These are phyloP conservation scores for Agelaius phoeniceus DNA, from an alignment of 2,113 vertebrate species.

Conservation along the genomic window DNA sequence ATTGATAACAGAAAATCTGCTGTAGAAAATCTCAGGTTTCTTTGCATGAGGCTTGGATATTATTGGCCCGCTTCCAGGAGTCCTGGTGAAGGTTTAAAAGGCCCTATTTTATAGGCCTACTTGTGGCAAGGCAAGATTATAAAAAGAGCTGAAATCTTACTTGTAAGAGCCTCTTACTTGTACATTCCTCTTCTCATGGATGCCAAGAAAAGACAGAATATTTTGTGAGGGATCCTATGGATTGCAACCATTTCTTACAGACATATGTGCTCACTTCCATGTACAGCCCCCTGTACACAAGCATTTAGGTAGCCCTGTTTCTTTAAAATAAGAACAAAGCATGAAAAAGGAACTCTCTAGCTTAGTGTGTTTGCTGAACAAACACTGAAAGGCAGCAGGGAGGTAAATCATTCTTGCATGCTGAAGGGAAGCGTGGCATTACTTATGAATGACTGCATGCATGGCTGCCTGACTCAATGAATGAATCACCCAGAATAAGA, in stretches of 20 bases:
- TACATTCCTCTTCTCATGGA: background rate
- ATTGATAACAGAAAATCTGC: background rate
- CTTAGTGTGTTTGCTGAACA: slow-evolving; percentile 15
- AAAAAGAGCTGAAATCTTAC: background rate
- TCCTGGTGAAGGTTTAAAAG: background rate
- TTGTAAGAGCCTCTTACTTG: background rate
- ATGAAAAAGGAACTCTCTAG: background rate
- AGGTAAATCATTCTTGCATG: slow-evolving; percentile 54
- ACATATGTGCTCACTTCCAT: background rate
- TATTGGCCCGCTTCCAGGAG: background rate
- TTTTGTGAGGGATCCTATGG: background rate
- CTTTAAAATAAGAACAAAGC: slow-evolving; percentile 24
- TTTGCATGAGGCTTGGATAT: background rate
- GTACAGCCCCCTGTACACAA: rapidly evolving
- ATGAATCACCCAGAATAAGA: slow-evolving; percentile 62
- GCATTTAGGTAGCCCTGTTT: background rate
- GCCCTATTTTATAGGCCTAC: background rate
- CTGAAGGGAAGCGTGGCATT: slow-evolving; percentile 38
- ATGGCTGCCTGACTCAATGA: slow-evolving; percentile 61
- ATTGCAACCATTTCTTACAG: background rate
- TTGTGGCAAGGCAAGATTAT: background rate
- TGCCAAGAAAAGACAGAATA: background rate
- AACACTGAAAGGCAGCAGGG: slow-evolving; percentile 23
- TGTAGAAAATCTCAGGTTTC: background rate
- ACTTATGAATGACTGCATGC: slow-evolving; percentile 66